Evolutionary conservation across 2,113 vertebrate genomes (phyloP), one percentile per base, ranked within the genome.

Genomic region (Callospermophilus lateralis): DNA sequence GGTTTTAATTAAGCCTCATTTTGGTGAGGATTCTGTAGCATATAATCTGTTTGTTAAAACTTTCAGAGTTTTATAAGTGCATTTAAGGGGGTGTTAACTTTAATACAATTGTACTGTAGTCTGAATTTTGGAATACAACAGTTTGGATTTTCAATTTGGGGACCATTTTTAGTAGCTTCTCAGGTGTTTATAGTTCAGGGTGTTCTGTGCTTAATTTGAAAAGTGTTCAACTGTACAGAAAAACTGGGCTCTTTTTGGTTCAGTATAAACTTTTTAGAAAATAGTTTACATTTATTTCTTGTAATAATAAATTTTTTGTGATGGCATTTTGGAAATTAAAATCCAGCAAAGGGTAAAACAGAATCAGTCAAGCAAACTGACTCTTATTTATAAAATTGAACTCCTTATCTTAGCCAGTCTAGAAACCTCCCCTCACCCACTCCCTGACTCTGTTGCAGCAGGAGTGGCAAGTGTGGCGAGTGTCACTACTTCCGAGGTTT

Each of bases 61-160:
- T 84, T 84, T 51, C 84, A 28, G 6, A 30, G 2, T 63, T 84
- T 89, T 90, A 12, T 58, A 83, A 24, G 28, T 93, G 30, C n/a
- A 39, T 39, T 93, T 10, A 79, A 95, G 32, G 20, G 28, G 9
- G 1, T 55, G 74, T 85, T 97, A 42, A 42, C 92, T 93, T 96
- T 91, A 88, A 28, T 85, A 37, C 32, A 70, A 32, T 67, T 77
- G 30, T 55, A 8, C 9, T 94, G 3, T 79, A 22, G 11, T 63
- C 51, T 90, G 42, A 89, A 39, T 78, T 96, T 83, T 79, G 37
- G 15, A 61, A 45, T 58, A n/a, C 17, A 86, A 4, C 37, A 85
- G 22, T 90, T 39, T 81, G 68, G 67, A 85, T 94, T 72, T 22
- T 86, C 30, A 90, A 20, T 76, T 93, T 95, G 74, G 1, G 67